Conservation (phyloP, 2,888 invertebrate genomes). For the Tipula vernalis region DNA sequence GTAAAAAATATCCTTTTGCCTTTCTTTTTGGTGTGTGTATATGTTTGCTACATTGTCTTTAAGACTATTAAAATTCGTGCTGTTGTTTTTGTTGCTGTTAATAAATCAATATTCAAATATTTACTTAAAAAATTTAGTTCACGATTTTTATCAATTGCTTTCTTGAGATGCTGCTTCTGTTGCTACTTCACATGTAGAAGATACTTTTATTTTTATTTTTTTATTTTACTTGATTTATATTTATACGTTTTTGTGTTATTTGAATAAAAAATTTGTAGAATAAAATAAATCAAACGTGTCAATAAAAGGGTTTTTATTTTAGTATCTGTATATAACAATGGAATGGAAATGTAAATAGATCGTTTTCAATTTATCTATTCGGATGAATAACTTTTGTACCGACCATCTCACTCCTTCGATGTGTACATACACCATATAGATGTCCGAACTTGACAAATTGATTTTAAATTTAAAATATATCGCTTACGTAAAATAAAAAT, state of each 20-base stretch:
- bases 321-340: background rate
- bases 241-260: background rate
- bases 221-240: background rate
- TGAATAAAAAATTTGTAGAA: background rate
- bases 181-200: background rate
- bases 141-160: slow-evolving; percentile 4
- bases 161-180: background rate
- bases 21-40: background rate
- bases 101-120: slow-evolving; percentile 4
- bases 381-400: background rate
- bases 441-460: background rate
- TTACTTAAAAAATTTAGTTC: background rate
- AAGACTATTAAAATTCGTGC: background rate
- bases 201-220: background rate
- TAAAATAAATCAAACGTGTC: background rate
- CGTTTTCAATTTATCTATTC: slow-evolving; percentile 4
- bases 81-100: background rate
- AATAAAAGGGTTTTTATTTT: background rate
- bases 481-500: background rate
- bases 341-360: background rate
- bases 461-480: background rate
- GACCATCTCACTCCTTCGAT: background rate
- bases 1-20: background rate
- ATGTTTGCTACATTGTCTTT: background rate
- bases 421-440: background rate